Conservation (phyloP, 2,888 invertebrate genomes). For the Drosophila sordidula region DNA sequence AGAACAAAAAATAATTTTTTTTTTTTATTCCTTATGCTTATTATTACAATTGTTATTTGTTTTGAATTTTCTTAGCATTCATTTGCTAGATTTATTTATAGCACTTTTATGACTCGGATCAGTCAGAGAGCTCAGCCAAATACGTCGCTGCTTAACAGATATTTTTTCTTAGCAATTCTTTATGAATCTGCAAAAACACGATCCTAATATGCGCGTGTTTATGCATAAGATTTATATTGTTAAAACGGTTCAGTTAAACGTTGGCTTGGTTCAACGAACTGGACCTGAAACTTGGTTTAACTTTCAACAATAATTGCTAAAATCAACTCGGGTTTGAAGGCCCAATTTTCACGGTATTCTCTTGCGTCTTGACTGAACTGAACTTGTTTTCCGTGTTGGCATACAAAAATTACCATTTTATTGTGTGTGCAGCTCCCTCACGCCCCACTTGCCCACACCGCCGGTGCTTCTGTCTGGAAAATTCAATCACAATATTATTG, state of each 20-base stretch:
- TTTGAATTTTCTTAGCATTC: background rate
- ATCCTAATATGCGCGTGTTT: background rate
- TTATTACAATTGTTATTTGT: background rate
- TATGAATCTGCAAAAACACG: background rate
- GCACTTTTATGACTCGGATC: background rate
- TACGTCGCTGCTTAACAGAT: background rate
- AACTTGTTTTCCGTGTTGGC: conserved; percentile 64
- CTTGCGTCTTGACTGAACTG: conserved; percentile 41
- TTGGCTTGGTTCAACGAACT: conserved; percentile 12
- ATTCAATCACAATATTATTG: conserved; percentile 78
- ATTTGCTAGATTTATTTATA: background rate
- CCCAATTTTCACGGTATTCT: conserved; percentile 15
- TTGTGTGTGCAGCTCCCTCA: conserved; percentile 23
- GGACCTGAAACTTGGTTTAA: conserved; percentile 7
- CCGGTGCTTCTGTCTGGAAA: conserved; percentile 21
- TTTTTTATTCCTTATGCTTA: background rate
- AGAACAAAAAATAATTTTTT: too few relatives aligned
- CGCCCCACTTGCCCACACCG: background rate
- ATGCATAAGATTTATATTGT: background rate
- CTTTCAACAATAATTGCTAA: conserved; percentile 3
- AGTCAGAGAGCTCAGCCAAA: background rate
- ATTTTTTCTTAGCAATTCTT: conserved; percentile 1
- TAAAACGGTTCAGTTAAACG: background rate
- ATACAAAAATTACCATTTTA: conserved; percentile 62
- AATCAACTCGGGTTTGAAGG: conserved; percentile 15